Evolutionary conservation across 2,797 vertebrate genomes (phyloP), one percentile per base, ranked within the genome.

Genomic region (Delichon dasypus): DNA sequence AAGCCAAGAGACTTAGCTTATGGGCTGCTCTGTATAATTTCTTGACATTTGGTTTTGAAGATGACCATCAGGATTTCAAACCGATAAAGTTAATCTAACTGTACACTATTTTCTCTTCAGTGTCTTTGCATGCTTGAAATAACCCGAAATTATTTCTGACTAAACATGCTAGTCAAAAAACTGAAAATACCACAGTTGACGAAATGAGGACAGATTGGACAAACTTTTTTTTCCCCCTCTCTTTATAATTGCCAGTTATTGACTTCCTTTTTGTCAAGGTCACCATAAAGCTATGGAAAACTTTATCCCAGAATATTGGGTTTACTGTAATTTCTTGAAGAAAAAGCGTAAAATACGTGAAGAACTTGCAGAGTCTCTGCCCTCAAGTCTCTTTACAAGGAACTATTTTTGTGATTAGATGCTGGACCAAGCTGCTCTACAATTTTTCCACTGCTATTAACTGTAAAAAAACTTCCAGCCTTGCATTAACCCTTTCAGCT

Each of bases 331-430:
- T 88, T 78, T 94, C 64, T 93, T 84, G 83, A 71, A 54, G 76
- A 87, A 90, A 93, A 88, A 86, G 74, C 42, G 6, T 60, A 44
- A 94, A 93, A 90, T 79, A 82, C 22, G 7, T 80, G 79, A 93
- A 93, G 91, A 85, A 66, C 72, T 94, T 47, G 16, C 70, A 88
- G 75, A 92, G 53, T 50, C 65, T 95, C 89, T 96, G 76, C 87
- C 93, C 88, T 96, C 66, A 79, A 94, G 80, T 71, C 60, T 89
- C 81, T 95, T 97, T 94, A 96, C 65, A 96, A 91, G 88, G 80
- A 95, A n/a, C 58, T 88, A 54, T 90, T 95, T 93, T 96, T 95
- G 92, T 96, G 87, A 86, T 90, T 94, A 96, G 68, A 94, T 89
- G 87, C 65, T 73, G 81, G 71, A 94, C 73, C 48, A 30, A 85